Evolutionary conservation across 1,140 invertebrate species (phyloP).

Genomic region (Copidosoma floridanum): DNA sequence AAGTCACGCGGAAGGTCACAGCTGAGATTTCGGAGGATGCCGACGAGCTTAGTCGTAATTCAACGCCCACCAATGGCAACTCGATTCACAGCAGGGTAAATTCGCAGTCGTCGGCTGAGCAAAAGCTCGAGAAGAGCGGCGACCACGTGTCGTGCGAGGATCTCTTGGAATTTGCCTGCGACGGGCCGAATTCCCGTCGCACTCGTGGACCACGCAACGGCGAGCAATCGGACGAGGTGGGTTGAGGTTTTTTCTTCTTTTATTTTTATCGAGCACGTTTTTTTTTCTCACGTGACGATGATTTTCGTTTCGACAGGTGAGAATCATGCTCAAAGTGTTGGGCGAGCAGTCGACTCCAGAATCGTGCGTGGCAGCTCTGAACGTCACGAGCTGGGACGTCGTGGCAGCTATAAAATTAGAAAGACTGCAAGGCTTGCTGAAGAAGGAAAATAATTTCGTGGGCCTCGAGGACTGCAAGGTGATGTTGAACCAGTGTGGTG

Average conservation of each 20-base stretch:
- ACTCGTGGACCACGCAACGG: slow-evolving; percentile 74
- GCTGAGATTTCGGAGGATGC: too few relatives aligned
- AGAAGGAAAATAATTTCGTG: slow-evolving; percentile 50
- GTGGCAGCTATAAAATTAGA: slow-evolving; percentile 85
- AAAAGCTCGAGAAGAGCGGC: slow-evolving; percentile 16
- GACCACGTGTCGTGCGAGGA: slow-evolving; percentile 92
- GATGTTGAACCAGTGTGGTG: slow-evolving; percentile 49
- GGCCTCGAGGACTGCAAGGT: slow-evolving; percentile 50
- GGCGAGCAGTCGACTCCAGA: slow-evolving; percentile 77
- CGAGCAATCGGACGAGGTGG: slow-evolving; percentile 83
- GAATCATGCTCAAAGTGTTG: slow-evolving; percentile 87
- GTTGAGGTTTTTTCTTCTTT: slow-evolving; percentile 47
- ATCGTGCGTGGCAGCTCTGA: slow-evolving; percentile 76
- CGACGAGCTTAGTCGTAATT: not conserved
- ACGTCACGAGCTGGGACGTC: slow-evolving; percentile 85
- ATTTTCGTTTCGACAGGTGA: slow-evolving; percentile 1
- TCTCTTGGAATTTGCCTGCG: slow-evolving; percentile 84
- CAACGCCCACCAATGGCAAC: not conserved
- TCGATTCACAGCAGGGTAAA: slow-evolving; percentile 1
- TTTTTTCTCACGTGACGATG: too few relatives aligned
- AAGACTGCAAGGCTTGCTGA: slow-evolving; percentile 68
- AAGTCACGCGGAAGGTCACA: not conserved
- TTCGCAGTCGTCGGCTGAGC: not conserved
- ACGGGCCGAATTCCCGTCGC: slow-evolving; percentile 67
- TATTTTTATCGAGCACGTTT: too few relatives aligned